Evolutionary conservation across 2,797 vertebrate species (phyloP), one percentile per base, ranked within the genome.

Genomic region (Limosa lapponica): DNA sequence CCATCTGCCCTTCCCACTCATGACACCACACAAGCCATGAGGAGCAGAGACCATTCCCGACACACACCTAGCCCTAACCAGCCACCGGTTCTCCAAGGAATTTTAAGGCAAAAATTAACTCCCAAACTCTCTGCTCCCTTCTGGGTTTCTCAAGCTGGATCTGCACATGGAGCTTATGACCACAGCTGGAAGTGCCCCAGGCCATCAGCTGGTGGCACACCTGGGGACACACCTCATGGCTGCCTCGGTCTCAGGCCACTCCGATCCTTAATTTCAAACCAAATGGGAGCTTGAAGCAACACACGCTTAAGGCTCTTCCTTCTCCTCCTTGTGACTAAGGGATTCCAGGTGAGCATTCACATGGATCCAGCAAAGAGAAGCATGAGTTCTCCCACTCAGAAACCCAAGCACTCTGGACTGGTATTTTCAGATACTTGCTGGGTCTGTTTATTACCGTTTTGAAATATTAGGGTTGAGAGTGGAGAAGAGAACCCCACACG

Each of bases 251-350:
- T 46, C 8, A 4, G 32, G n/a, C 69, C 80, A 25, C 44, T 30
- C 51, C 1, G 10, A 32, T 39, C 16, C 54, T 52, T 12, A 4
- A 72, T 59, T 78, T 78, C 70, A 57, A 57, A 39, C 22, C 3
- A 0, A 77, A 64, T 0, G 1, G 22, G 37, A 0, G 2, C 27
- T n/a, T 10, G 18, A 41, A 71, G n/a, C 16, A 44, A 44, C 0
- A 2, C 12, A 1, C 1, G 18, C 61, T 66, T 32, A 5, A 48
- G 52, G 52, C 28, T 65, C n/a, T 59, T 44, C 2, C 0, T 41
- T 57, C n/a, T 37, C 36, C 36, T 12, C 25, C 46, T 32, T 3
- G n/a, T 7, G 36, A 82, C 41, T 54, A 4, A 46, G 72, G 43
- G 77, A 65, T 74, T 41, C 23, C 10, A 20, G 27, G 48, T 1